Percentiles rank a stretch among this genome's conserved stretches.
These are phyloP conservation scores for Drosophila prostipennis DNA, from an alignment of 2,888 invertebrate species.

Conservation along the genomic window DNA sequence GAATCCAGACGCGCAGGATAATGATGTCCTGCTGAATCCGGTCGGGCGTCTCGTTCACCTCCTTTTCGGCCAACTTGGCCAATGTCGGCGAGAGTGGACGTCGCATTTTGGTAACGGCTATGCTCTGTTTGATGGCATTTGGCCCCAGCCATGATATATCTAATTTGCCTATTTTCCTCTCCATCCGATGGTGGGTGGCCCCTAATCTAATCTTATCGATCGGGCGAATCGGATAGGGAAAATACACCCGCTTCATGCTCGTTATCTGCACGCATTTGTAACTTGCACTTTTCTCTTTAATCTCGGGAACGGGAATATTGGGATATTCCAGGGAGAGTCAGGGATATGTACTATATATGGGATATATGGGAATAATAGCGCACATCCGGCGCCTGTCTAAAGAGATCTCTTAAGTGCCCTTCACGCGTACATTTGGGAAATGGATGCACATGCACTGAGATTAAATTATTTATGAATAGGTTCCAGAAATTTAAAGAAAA, in stretches of 20 bases:
- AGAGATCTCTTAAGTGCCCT: conserved; percentile 66
- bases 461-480: neutral
- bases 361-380: conserved; percentile 33
- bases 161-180: conserved; percentile 35
- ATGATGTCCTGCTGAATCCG: conserved; percentile 84
- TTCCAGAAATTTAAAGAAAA: no score
- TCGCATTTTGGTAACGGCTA: conserved; percentile 66
- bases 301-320: neutral
- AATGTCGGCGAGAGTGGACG: conserved; percentile 75
- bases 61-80: conserved; percentile 82
- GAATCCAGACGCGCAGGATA: conserved; percentile 85
- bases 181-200: conserved; percentile 11
- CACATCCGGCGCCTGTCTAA: conserved; percentile 68
- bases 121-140: conserved; percentile 34
- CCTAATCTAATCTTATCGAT: conserved; percentile 65
- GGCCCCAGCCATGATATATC: conserved; percentile 16
- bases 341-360: conserved; percentile 6
- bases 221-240: conserved; percentile 38
- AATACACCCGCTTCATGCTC: conserved; percentile 32
- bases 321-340: neutral
- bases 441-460: conserved; percentile 11
- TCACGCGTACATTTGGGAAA: conserved; percentile 23
- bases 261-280: conserved; percentile 37
- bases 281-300: conserved; percentile 28
- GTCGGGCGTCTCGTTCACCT: conserved; percentile 85